These are phyloP conservation scores for Scrobipalpa atriplicella DNA, from an alignment of 2,888 invertebrate species.

Conservation along the genomic window DNA sequence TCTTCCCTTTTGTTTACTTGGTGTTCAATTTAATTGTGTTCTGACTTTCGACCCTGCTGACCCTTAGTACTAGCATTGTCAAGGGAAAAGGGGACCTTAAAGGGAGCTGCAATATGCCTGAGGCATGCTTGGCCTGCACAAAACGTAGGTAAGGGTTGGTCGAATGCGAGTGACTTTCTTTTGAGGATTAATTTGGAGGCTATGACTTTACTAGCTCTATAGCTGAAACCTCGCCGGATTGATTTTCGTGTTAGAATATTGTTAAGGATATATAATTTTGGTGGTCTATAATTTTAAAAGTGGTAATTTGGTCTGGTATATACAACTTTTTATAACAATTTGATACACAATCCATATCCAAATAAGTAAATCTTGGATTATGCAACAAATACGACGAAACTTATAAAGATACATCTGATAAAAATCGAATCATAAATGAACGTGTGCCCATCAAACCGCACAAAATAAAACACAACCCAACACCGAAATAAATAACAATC, in stretches of 20 bases:
- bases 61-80: conserved; percentile 21
- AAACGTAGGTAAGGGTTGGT: conserved; percentile 10
- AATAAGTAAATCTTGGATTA: no score
- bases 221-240: no score
- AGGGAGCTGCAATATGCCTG: conserved; percentile 23
- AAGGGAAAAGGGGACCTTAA: conserved; percentile 22
- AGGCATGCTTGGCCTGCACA: conserved; percentile 1
- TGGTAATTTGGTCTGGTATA: no score
- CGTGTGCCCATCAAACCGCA: background rate
- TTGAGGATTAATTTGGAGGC: background rate
- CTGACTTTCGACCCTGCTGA: conserved; percentile 20
- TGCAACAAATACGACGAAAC: background rate
- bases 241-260: no score
- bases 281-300: no score
- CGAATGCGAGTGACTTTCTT: conserved; percentile 6
- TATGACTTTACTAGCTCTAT: background rate
- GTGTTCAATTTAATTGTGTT: conserved; percentile 27
- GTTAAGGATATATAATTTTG: no score
- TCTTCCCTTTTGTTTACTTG: conserved; percentile 24
- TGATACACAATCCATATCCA: no score
- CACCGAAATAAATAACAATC: conserved; percentile 21
- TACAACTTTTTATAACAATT: no score
- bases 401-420: conserved; percentile 2
- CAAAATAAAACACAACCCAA: background rate
- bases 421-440: background rate